Base-by-base conservation (phyloP, 2,888 invertebrate genomes). In the Standfussiana lucernea region DNA sequence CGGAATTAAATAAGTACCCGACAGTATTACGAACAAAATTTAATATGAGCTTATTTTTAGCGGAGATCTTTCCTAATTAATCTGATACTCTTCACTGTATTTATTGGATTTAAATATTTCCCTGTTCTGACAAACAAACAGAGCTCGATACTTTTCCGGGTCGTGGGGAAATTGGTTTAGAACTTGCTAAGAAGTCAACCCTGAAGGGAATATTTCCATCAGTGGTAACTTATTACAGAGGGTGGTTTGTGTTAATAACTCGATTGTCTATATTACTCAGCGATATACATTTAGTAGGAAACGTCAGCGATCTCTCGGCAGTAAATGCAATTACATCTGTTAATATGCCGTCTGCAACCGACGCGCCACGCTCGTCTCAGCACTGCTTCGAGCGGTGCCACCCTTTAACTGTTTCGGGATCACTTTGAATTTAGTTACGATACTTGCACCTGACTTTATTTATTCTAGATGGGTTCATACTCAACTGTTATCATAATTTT, bases 1-100 rank as follows among this genome's bases (percentile, higher is more conserved):
- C 96, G 95, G 97, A 97, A 97, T 97, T 96, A 96, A 97, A 97
- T 97, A 97, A 97, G 97, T 96, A 96, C 94, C 96, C 94, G 89
- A 92, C 94, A 93, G 95, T 94, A 95, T 96, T 95, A 96, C 94
- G 93, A 87, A 92, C 94, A 92, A 95, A 96, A 95, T 96, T 95
- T 96, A 95, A 96, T 96, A 96, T 94, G 89, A 93, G 95, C 94
- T 95, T 95, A 95, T 95, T 96, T 96, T 93, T 92, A 91, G 88
- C 91, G 88, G 90, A 94, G 93, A 93, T 93, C 90, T 93, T 92
- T 92, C 92, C 90, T 94, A 95, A 95, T 95, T 95, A 95, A 93
- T 92, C 90, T 91, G 92, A 93, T 89, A 87, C 85, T 83, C 84
- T 92, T 89, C 89, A 90, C 86, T 86, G 83, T 88, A 84, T 84